A percentile compares a stretch with the other conserved stretches of the same genome.
phyloP scores from a whole-genome alignment of 30 jellyfish, hydroid and myxozoan genomes.

The Clytia hemisphaerica region DNA sequence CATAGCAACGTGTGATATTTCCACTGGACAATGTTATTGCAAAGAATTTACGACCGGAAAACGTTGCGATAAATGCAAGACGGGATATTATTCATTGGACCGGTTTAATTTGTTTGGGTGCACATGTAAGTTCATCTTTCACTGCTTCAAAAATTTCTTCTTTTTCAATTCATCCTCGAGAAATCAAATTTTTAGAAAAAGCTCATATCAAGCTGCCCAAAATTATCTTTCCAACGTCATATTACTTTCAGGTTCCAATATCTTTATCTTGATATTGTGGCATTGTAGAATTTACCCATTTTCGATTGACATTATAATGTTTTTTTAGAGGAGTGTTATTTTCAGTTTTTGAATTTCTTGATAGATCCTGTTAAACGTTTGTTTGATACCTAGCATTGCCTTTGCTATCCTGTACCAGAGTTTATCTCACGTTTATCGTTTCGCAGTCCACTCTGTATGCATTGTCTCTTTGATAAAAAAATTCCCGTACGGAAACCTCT shows the following conservation, averaged over 20 bases:
- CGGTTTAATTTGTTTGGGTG: conserved; percentile 63
- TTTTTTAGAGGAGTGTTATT: no score
- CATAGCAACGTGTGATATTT: conserved; percentile 41
- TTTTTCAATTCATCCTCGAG: neutral
- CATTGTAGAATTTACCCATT: neutral
- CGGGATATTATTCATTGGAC: conserved; percentile 41
- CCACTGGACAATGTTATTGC: conserved; percentile 78
- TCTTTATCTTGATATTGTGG: neutral
- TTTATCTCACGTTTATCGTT: no score
- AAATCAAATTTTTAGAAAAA: neutral
- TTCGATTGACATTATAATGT: no score
- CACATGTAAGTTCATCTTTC: conserved; percentile 31
- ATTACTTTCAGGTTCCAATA: neutral
- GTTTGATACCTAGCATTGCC: conserved; percentile 2
- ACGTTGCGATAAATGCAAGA: conserved; percentile 54
- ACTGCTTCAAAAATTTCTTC: neutral
- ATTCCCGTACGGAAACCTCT: no score
- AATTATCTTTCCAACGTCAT: neutral
- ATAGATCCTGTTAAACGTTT: no score
- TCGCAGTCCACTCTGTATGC: neutral
- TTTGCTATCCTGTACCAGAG: neutral
- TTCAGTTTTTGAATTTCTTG: no score
- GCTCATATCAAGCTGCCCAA: neutral
- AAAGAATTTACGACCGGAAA: conserved; percentile 55
- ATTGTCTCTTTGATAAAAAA: no score